Base-by-base conservation (phyloP, 2,888 invertebrate genomes). In the Cryptophagus acutangulus region DNA sequence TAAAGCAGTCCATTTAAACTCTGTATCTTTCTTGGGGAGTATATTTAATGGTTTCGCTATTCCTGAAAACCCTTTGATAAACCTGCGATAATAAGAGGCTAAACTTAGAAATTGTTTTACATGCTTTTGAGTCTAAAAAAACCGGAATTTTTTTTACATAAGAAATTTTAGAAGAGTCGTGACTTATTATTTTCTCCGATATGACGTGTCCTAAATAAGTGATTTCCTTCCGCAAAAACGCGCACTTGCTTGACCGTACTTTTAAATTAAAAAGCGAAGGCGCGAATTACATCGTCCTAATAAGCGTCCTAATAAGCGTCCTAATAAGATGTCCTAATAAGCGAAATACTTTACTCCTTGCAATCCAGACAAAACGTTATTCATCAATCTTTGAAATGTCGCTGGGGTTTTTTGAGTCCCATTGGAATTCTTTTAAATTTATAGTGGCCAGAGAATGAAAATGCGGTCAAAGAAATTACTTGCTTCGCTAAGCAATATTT, bases 301-400 rank as follows among this genome's bases (percentile, higher is more conserved):
- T 45, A 40, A 9, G 49, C 40, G 34, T 43, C 48, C 6, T 51
- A 49, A 9, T 49, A 44, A 5, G 49, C 51, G 16, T 54, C 51
- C 8, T 54, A 36, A 33, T 57, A 51, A 38, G n/a, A n/a, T n/a
- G n/a, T 57, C 56, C 33, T 55, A 48, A 36, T 54, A 55, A 24
- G 54, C 38, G 38, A 55, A 53, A 26, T 38, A 40, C 43, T 45
- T 40, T 38, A 41, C 44, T 1, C 46, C 51, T 8, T 33, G 29
- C 10, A 46, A 5, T 2, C 51, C 50, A 6, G 55, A 41, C 40
- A 58, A 54, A 10, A 55, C 51, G 2, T 49, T 25, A 2, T 45
- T 26, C 57, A 58, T 55, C 53, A 58, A 53, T 30, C 54, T 14
- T 33, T 43, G 43, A 31, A 58, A 56, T 20, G 51, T 48, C 25